Percentiles rank a stretch among this genome's conserved stretches.
Conservation (phyloP, 2,888 invertebrate genomes). For the Metopia argyrocephala region DNA sequence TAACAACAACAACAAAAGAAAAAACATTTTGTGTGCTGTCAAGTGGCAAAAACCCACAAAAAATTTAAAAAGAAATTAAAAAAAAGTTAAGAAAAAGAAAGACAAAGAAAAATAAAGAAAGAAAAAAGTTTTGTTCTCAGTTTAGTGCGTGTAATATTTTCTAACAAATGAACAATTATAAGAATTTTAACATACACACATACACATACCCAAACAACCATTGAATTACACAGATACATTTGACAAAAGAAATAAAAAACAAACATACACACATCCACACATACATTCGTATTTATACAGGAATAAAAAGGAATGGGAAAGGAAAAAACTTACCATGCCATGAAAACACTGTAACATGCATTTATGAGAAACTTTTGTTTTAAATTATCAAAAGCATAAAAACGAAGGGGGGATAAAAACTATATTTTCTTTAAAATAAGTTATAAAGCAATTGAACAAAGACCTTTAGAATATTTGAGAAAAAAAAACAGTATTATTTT, state of each 20-base stretch:
- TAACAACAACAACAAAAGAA: not conserved
- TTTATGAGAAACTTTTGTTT: slow-evolving; percentile 57
- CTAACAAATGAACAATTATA: slow-evolving; percentile 61
- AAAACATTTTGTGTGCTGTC: slow-evolving; percentile 56
- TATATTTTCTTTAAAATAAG: slow-evolving; percentile 52
- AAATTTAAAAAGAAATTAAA: slow-evolving; percentile 20
- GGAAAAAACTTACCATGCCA: slow-evolving; percentile 18
- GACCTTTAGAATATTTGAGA: slow-evolving; percentile 40
- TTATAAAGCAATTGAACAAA: slow-evolving; percentile 45
- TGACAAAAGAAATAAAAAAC: slow-evolving; percentile 11
- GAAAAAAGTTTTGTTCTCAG: slow-evolving; percentile 53
- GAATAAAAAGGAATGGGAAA: not conserved
- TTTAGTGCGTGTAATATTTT: slow-evolving; percentile 63
- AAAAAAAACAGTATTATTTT: not conserved
- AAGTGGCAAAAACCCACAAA: slow-evolving; percentile 54
- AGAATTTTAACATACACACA: slow-evolving; percentile 36
- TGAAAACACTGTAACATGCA: slow-evolving; percentile 35
- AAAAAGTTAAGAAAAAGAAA: not conserved
- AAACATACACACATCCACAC: not conserved
- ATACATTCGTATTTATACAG: not conserved
- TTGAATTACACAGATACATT: not conserved
- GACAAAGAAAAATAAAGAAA: slow-evolving; percentile 15
- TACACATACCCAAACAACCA: not conserved
- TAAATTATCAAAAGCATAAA: slow-evolving; percentile 36
- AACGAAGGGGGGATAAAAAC: slow-evolving; percentile 29